Evolutionary conservation across 2,888 invertebrate genomes (phyloP), one percentile per base, ranked within the genome.

Genomic region (Melanchra persicariae): DNA sequence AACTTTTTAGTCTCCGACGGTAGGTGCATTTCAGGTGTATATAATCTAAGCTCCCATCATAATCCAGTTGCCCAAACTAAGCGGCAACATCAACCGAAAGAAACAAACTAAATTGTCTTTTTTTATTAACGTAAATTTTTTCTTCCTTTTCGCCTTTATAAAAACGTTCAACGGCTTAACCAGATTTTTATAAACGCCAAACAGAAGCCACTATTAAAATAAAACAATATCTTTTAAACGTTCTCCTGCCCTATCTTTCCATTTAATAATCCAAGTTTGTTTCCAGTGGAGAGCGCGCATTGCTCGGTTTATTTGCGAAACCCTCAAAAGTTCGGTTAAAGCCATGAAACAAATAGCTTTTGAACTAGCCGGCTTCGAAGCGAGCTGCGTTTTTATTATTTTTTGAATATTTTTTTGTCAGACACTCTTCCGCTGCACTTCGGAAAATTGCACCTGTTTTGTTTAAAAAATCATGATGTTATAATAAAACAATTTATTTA

Each of bases 231-330:
- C 70, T 70, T 43, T 79, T 76, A 79, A 83, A 76, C 71, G 80
- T 72, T 66, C 68, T 26, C 22, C 24, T 57, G 52, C 52, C 49
- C 73, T 76, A 81, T 84, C 80, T 77, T 75, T 57, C 60, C 71
- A 55, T 82, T 86, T 79, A 82, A 79, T 82, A 82, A 76, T 77
- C 81, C 67, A 85, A 85, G 83, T 88, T 87, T 86, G 82, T 84
- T 86, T 82, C 74, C 68, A 82, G 74, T 78, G 79, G 81, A 82
- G 75, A 79, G 84, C 80, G 83, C 78, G 82, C 86, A 87, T 76
- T 87, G 84, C 80, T 82, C 85, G 77, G 86, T 87, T 87, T 89
- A 89, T 91, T 91, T 91, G 88, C 85, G 79, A 79, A 88, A 81
- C 88, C 85, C 89, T 90, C 87, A 79, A 89, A 90, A 91, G 85